Percentiles rank a stretch among this genome's conserved stretches.
Conservation (phyloP, 2,113 vertebrate genomes). For the Corythornis madagascariensis region DNA sequence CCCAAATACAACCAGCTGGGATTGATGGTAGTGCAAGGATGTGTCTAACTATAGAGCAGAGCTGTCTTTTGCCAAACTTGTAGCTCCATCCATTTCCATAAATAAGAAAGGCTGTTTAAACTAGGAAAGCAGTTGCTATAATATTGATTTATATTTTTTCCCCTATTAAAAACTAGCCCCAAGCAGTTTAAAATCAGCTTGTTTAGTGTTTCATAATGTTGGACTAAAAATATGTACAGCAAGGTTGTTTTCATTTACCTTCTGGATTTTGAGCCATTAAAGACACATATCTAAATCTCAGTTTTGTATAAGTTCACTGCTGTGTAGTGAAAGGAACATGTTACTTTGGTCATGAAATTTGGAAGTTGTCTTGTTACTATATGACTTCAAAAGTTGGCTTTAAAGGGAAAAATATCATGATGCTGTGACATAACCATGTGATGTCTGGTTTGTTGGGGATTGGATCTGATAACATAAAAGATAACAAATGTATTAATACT, state of each 20-base stretch:
- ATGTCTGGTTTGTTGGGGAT: background rate
- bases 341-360: background rate
- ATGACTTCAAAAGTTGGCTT: background rate
- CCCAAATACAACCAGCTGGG: background rate
- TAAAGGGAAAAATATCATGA: background rate
- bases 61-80: background rate
- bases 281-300: background rate
- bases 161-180: background rate
- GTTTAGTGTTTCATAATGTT: background rate
- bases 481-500: background rate
- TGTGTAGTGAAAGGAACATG: background rate
- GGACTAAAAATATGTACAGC: background rate
- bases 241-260: background rate
- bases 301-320: background rate
- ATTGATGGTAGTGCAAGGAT: background rate
- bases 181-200: background rate
- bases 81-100: background rate
- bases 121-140: background rate
- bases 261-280: background rate
- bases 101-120: slow-evolving; percentile 12
- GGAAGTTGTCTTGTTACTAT: background rate
- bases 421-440: background rate
- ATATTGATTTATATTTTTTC: background rate
- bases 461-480: background rate
- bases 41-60: background rate